Evolutionary conservation across 2,888 invertebrate genomes (phyloP).

Genomic region (Orchestes rusci): DNA sequence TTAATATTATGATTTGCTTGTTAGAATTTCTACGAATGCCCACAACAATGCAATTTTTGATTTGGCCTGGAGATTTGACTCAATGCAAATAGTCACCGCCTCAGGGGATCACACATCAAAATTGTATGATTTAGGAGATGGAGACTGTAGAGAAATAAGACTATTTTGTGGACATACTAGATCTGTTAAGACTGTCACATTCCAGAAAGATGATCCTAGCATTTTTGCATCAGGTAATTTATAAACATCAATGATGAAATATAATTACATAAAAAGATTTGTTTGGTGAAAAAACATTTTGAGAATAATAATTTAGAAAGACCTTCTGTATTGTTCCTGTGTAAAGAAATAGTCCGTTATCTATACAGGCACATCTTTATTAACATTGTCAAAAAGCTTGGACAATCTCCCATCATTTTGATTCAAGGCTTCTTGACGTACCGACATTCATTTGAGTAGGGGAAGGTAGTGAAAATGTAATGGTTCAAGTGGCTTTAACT

Average conservation of each 20-base stretch:
- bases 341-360: no score
- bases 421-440: no score
- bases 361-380: no score
- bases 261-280: background rate
- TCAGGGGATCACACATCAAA: conserved; percentile 79
- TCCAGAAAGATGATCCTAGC: conserved; percentile 60
- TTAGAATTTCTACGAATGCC: conserved; percentile 56
- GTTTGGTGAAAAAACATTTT: no score
- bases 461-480: no score
- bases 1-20: no score
- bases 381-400: no score
- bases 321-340: no score
- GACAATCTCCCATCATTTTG: no score
- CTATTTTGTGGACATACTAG: conserved; percentile 71
- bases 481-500: no score
- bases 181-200: conserved; percentile 76
- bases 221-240: conserved; percentile 68
- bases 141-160: conserved; percentile 44
- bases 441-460: no score
- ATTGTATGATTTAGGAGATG: conserved; percentile 63
- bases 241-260: background rate
- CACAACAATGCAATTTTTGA: conserved; percentile 89
- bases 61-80: conserved; percentile 74
- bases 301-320: no score
- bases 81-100: conserved; percentile 73